phyloP scores from a whole-genome alignment of 2,888 invertebrate species.

The Stenurella melanura region DNA sequence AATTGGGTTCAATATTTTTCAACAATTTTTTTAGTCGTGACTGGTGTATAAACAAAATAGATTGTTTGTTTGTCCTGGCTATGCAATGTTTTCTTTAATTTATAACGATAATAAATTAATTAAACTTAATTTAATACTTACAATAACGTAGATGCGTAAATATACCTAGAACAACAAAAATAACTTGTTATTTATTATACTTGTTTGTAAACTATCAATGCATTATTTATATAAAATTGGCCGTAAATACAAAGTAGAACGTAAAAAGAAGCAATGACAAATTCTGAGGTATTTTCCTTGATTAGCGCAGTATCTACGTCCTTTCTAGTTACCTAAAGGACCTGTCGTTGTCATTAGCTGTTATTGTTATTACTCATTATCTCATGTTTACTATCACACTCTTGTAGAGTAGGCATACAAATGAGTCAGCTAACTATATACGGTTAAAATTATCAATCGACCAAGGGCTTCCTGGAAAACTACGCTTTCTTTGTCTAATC shows the following conservation, averaged over 20 bases:
- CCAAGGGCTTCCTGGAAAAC: background rate
- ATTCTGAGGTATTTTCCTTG: slow-evolving; percentile 23
- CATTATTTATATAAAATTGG: slow-evolving; percentile 9
- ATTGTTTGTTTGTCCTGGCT: background rate
- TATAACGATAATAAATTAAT: slow-evolving; percentile 1
- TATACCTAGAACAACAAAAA: slow-evolving; percentile 33
- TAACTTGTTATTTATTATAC: slow-evolving; percentile 19
- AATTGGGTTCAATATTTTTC: background rate
- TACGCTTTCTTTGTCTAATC: background rate
- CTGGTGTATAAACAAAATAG: background rate
- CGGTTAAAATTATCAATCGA: background rate
- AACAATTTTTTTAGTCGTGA: background rate
- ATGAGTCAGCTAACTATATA: slow-evolving; percentile 13
- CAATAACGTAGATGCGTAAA: background rate
- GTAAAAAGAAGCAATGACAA: background rate
- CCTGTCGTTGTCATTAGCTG: slow-evolving; percentile 16
- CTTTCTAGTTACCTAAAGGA: slow-evolving; percentile 3
- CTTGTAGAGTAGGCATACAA: background rate
- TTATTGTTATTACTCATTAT: slow-evolving; percentile 7
- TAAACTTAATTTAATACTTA: slow-evolving; percentile 17
- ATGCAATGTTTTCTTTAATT: background rate
- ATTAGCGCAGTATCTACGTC: background rate
- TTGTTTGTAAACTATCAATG: background rate
- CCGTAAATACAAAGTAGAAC: background rate
- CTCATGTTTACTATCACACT: background rate